phyloP scores from a whole-genome alignment of 2,888 invertebrate genomes.

The Auanema freiburgensis region DNA sequence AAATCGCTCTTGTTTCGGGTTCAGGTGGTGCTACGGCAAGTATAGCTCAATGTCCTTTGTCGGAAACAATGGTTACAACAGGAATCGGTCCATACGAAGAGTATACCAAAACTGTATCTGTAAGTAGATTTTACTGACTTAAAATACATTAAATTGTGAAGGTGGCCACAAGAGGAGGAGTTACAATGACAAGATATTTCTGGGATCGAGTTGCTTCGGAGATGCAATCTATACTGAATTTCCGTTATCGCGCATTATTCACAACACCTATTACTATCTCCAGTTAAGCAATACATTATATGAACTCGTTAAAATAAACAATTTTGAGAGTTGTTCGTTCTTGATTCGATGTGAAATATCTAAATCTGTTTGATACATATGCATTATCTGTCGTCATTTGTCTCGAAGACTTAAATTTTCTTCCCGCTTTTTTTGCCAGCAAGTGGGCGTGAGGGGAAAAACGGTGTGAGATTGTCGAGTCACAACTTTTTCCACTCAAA shows the following conservation, averaged over 20 bases:
- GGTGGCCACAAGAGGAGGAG: slow-evolving; percentile 21
- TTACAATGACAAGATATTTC: slow-evolving; percentile 16
- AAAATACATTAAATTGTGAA: slow-evolving; percentile 3
- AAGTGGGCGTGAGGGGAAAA: too few relatives aligned
- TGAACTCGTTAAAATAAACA: neutral
- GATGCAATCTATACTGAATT: slow-evolving; percentile 24
- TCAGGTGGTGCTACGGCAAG: slow-evolving; percentile 15
- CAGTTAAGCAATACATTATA: neutral
- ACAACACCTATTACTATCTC: slow-evolving; percentile 10
- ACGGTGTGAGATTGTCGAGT: too few relatives aligned
- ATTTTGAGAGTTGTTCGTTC: too few relatives aligned
- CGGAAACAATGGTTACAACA: neutral
- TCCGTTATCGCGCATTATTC: slow-evolving; percentile 24
- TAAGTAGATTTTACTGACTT: neutral
- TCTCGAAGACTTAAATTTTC: too few relatives aligned
- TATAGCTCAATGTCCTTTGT: slow-evolving; percentile 18
- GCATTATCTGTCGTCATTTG: too few relatives aligned
- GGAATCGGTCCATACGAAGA: slow-evolving; percentile 20
- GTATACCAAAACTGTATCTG: slow-evolving; percentile 17
- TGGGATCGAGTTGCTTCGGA: slow-evolving; percentile 22
- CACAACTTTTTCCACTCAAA: too few relatives aligned
- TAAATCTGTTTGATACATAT: too few relatives aligned
- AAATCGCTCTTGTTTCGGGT: slow-evolving; percentile 14
- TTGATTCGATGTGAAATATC: too few relatives aligned
- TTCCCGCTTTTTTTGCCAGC: too few relatives aligned